Conservation (phyloP, 2,113 vertebrate genomes). For the Microtus pennsylvanicus region DNA sequence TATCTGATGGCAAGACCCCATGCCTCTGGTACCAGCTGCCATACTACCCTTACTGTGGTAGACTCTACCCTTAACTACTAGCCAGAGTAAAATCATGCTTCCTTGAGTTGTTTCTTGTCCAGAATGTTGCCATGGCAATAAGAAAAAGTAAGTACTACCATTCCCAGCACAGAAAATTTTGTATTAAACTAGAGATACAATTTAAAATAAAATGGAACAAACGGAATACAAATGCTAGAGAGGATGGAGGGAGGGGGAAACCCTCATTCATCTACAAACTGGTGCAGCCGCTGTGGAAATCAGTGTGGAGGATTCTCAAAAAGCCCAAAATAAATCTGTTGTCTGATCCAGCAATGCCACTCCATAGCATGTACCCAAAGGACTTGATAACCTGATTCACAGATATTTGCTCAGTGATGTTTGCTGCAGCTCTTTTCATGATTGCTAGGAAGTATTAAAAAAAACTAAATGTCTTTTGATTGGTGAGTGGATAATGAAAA, state of each 20-base stretch:
- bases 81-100: not conserved
- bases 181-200: conserved; percentile 39
- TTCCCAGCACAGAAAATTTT: not conserved
- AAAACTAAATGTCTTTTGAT: not conserved
- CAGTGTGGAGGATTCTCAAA: not conserved
- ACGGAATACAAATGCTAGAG: not conserved
- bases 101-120: not conserved
- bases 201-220: not conserved
- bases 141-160: not conserved
- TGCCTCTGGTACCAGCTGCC: not conserved
- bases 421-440: not conserved
- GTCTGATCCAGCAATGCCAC: not conserved
- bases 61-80: not conserved
- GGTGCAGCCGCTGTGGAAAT: not conserved
- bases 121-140: not conserved
- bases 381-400: not conserved
- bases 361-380: not conserved
- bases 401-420: not conserved
- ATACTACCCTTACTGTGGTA: not conserved
- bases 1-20: not conserved
- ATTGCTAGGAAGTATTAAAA: not conserved
- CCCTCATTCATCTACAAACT: not conserved
- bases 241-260: not conserved
- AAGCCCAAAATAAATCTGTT: not conserved
- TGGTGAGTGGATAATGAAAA: not conserved